Evolutionary conservation across 2,113 vertebrate genomes (phyloP).

Genomic region (Trochalopteron elliotii): DNA sequence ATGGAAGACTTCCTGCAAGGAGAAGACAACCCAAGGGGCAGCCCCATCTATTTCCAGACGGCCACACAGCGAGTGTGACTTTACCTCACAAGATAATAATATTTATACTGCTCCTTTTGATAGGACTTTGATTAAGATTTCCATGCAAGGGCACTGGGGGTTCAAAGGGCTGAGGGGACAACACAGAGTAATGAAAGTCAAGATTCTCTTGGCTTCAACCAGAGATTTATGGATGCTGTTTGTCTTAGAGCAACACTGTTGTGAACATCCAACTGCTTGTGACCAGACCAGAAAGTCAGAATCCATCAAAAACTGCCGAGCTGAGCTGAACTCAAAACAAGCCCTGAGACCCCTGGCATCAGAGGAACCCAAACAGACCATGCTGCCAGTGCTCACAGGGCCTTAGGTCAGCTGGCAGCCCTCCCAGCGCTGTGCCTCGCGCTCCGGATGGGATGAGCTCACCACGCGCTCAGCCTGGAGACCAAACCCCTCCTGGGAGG

Average conservation of each 20-base stretch:
- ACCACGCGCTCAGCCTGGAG: neutral
- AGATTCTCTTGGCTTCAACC: neutral
- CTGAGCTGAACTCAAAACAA: constrained; percentile 42
- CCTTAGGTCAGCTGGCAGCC: neutral
- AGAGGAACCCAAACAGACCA: constrained; percentile 32
- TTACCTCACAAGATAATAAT: neutral
- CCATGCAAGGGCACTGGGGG: neutral
- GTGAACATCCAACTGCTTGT: neutral
- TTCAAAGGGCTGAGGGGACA: constrained; percentile 5
- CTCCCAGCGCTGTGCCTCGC: constrained; percentile 12
- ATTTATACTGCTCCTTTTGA: constrained; percentile 44
- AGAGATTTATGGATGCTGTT: constrained; percentile 25
- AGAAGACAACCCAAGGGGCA: constrained; percentile 1
- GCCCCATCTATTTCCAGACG: neutral
- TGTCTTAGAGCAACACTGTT: neutral
- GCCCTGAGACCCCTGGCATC: constrained; percentile 10
- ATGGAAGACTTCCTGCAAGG: constrained; percentile 54
- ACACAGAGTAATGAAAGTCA: neutral
- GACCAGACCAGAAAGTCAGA: constrained; percentile 7
- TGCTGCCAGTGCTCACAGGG: neutral
- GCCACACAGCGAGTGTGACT: constrained; percentile 5
- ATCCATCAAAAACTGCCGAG: neutral
- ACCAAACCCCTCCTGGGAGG: neutral
- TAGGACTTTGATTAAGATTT: neutral
- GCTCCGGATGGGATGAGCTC: constrained; percentile 1